Evolutionary conservation across 2,888 invertebrate species (phyloP), one percentile per base, ranked within the genome.

Genomic region (Tiphia femorata): DNA sequence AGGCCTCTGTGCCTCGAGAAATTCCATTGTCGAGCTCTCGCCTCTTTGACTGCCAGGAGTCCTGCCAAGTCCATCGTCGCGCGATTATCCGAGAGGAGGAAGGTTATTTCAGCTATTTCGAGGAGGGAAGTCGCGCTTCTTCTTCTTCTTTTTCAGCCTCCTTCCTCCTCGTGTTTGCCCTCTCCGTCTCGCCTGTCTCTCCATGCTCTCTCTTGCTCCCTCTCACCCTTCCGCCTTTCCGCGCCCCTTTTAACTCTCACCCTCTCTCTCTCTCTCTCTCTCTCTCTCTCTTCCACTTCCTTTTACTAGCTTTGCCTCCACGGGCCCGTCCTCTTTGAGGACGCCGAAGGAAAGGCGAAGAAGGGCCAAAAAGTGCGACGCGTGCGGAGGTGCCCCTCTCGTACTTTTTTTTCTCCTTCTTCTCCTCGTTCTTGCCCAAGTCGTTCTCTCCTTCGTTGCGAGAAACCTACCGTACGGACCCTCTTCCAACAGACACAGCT

Each of bases 401-500:
- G 43, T 50, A 59, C 56, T 59, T 51, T 70, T 61, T 58, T 14
- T 55, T 29, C 47, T n/a, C 20, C 47, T 41, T 42, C 54, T 42
- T 35, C 51, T 37, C 29, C 42, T 43, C 52, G 23, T 25, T 30
- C 38, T 57, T 48, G 58, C 67, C n/a, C n/a, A n/a, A n/a, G n/a
- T n/a, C n/a, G n/a, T n/a, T n/a, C n/a, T n/a, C n/a, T n/a, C n/a
- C n/a, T n/a, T n/a, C n/a, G n/a, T n/a, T n/a, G n/a, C n/a, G n/a
- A n/a, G n/a, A n/a, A n/a, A n/a, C n/a, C n/a, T n/a, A n/a, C n/a
- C n/a, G n/a, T n/a, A n/a, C n/a, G n/a, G n/a, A n/a, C n/a, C n/a
- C n/a, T n/a, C n/a, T n/a, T n/a, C n/a, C 38, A 37, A 17, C 48
- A 60, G 67, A 49, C 64, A 56, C 76, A 76, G 76, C 76, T 76